Percentiles rank a stretch among this genome's conserved stretches.
phyloP scores from a whole-genome alignment of 1,140 invertebrate genomes.

The Drosophila nigromelanica region DNA sequence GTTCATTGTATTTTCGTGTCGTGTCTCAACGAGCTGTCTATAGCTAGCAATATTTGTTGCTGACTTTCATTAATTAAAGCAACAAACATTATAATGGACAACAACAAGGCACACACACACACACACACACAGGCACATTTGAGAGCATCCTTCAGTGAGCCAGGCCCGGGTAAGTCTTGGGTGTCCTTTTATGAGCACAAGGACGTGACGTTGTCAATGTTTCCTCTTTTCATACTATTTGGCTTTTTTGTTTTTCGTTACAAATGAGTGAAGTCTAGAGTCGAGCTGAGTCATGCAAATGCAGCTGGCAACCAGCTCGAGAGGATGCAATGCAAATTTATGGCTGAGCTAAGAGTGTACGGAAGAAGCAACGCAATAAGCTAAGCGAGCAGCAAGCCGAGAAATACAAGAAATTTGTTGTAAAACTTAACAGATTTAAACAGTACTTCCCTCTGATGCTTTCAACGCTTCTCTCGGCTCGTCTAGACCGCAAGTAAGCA shows the following conservation, averaged over 20 bases:
- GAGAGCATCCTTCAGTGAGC: background rate
- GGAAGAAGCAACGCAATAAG: background rate
- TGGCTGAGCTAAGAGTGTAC: background rate
- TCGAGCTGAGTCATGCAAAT: conserved; percentile 50
- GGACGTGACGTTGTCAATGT: conserved; percentile 54
- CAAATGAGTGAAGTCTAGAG: conserved; percentile 12
- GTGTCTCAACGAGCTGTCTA: conserved; percentile 26
- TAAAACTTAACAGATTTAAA: too few relatives aligned
- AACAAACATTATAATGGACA: conserved; percentile 60
- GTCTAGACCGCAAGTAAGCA: too few relatives aligned
- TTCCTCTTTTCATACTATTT: conserved; percentile 9
- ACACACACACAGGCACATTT: background rate
- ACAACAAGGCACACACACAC: conserved; percentile 14
- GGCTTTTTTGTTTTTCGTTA: conserved; percentile 3
- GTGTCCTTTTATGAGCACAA: conserved; percentile 44
- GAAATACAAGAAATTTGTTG: too few relatives aligned
- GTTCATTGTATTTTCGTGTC: conserved; percentile 49
- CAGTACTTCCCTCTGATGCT: too few relatives aligned
- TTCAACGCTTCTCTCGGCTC: too few relatives aligned
- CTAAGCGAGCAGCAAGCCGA: background rate
- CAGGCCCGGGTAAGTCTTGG: conserved; percentile 9
- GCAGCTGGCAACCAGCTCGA: conserved; percentile 25
- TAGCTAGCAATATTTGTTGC: conserved; percentile 36
- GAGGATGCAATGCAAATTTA: conserved; percentile 42
- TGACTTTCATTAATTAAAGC: conserved; percentile 68